phyloP scores from a whole-genome alignment of 2,888 invertebrate species.

The Troides aeacus region DNA sequence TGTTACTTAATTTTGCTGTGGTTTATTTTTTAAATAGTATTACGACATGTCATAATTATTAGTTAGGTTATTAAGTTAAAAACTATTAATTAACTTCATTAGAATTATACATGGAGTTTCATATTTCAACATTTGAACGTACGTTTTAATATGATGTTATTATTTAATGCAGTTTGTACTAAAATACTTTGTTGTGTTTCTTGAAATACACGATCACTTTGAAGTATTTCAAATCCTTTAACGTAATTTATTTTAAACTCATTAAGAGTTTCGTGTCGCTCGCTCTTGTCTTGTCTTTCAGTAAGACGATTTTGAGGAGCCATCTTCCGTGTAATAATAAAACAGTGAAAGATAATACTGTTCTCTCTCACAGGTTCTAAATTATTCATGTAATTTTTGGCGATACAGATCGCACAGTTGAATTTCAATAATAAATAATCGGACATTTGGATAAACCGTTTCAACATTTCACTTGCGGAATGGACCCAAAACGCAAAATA shows the following conservation, averaged over 20 bases:
- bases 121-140: too few relatives aligned
- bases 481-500: not conserved
- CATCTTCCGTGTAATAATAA: slow-evolving; percentile 3
- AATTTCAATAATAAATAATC: not conserved
- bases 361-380: slow-evolving; percentile 1
- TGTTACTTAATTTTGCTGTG: too few relatives aligned
- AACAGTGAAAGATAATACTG: not conserved
- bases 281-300: slow-evolving; percentile 12
- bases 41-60: too few relatives aligned
- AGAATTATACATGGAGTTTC: too few relatives aligned
- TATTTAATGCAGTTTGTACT: too few relatives aligned
- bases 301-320: slow-evolving; percentile 18
- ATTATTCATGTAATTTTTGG: slow-evolving; percentile 3
- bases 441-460: slow-evolving; percentile 2
- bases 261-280: slow-evolving; percentile 14
- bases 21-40: too few relatives aligned
- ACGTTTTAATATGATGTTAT: too few relatives aligned
- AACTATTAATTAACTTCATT: too few relatives aligned
- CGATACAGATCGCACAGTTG: not conserved
- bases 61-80: too few relatives aligned
- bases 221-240: slow-evolving; percentile 17
- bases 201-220: not conserved
- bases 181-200: not conserved
- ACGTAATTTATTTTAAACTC: slow-evolving; percentile 20
- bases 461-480: not conserved